Conservation (phyloP, 1,140 invertebrate species). For the Megalonaias nervosa region DNA sequence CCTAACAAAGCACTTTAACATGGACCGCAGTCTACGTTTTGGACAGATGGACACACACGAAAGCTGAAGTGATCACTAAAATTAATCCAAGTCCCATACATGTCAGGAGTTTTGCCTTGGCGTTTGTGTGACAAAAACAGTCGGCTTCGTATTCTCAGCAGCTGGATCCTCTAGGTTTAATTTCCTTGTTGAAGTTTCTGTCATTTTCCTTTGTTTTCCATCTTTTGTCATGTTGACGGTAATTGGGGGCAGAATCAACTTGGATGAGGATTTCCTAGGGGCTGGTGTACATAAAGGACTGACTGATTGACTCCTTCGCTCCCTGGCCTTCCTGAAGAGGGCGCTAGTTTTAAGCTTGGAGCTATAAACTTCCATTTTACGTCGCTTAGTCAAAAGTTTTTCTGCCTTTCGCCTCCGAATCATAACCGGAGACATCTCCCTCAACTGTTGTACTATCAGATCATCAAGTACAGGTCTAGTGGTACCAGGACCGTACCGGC, state of each 20-base stretch:
- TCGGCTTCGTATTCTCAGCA: no score
- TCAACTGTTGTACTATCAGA: conserved; percentile 17
- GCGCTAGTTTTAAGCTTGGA: conserved; percentile 14
- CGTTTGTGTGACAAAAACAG: no score
- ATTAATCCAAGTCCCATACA: no score
- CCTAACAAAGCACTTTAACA: no score
- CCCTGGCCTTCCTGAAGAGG: conserved; percentile 15
- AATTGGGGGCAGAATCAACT: conserved; percentile 33
- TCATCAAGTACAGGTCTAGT: conserved; percentile 24
- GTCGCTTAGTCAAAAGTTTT: conserved; percentile 13
- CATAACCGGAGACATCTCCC: conserved; percentile 24
- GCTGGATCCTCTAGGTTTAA: no score
- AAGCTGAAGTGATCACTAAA: no score
- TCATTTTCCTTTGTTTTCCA: no score
- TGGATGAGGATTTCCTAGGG: conserved; percentile 12
- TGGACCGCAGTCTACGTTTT: no score
- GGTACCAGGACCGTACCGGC: conserved; percentile 27
- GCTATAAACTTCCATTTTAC: conserved; percentile 3
- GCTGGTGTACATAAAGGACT: conserved; percentile 18
- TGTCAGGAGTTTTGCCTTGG: no score
- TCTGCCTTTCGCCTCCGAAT: conserved; percentile 21
- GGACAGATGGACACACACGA: no score
- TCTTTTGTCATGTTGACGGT: conserved; percentile 20
- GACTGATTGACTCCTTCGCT: conserved; percentile 11
- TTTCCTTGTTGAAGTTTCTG: no score